A percentile compares a stretch with the other conserved stretches of the same genome.
phyloP scores from a whole-genome alignment of 2,113 vertebrate species.

The Dicrurus megarhynchus region DNA sequence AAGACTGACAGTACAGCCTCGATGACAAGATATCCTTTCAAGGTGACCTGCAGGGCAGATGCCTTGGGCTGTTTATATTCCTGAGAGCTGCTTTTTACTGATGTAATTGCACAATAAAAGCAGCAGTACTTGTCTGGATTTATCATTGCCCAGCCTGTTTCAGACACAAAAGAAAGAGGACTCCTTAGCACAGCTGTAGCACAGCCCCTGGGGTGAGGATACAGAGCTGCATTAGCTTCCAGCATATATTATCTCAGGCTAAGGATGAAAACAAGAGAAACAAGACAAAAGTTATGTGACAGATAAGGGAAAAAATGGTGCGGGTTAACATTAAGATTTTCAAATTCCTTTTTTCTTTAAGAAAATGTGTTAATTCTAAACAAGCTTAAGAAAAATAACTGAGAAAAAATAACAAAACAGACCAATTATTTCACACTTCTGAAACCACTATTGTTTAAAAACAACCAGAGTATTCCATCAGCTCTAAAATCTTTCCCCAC shows the following conservation, averaged over 20 bases:
- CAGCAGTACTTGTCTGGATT: neutral
- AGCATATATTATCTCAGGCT: neutral
- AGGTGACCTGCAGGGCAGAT: constrained; percentile 19
- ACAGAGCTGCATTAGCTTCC: neutral
- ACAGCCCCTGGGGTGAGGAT: neutral
- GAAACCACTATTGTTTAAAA: constrained; percentile 33
- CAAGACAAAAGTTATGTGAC: neutral
- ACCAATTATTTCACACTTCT: neutral
- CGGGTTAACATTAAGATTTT: neutral
- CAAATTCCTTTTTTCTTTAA: neutral
- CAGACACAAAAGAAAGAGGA: neutral
- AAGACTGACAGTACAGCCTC: neutral
- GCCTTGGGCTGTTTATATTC: neutral
- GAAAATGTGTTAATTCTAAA: neutral
- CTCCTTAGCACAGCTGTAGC: neutral
- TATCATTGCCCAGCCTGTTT: neutral
- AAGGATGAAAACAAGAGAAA: neutral
- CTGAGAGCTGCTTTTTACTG: neutral
- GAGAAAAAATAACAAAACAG: constrained; percentile 1
- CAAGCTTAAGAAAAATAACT: constrained; percentile 26
- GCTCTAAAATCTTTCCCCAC: neutral
- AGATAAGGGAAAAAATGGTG: neutral
- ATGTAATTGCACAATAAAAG: neutral
- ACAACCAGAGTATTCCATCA: neutral
- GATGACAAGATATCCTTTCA: constrained; percentile 9